Evolutionary conservation across 2,797 vertebrate species (phyloP).

Genomic region (Crocodylus rhombifer): DNA sequence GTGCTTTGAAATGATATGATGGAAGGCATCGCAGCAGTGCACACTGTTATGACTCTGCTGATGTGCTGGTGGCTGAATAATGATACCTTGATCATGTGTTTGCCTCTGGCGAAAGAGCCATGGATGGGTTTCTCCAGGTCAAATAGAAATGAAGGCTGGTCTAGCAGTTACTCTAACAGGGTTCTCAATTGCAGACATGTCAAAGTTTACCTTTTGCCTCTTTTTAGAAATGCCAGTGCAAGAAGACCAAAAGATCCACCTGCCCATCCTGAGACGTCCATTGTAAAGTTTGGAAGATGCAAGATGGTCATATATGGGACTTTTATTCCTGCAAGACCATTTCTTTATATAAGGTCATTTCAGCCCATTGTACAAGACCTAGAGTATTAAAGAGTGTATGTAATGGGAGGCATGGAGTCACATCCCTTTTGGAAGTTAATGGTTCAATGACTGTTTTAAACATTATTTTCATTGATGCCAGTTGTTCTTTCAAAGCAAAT

Average conservation of each 20-base stretch:
- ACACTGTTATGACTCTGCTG: not conserved
- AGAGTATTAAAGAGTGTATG: not conserved
- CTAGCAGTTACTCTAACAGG: not conserved
- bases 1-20: not conserved
- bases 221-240: not conserved
- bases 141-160: not conserved
- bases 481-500: not conserved
- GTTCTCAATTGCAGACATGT: not conserved
- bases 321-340: not conserved
- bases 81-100: not conserved
- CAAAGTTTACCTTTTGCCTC: not conserved
- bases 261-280: not conserved
- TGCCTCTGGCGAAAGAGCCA: not conserved
- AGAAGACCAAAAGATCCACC: not conserved
- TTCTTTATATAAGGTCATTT: not conserved
- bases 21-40: not conserved
- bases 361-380: not conserved
- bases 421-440: not conserved
- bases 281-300: not conserved
- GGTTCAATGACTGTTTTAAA: not conserved
- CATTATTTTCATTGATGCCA: accelerated
- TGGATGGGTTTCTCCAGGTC: not conserved
- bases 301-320: not conserved
- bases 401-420: not conserved
- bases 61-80: not conserved